Conservation (phyloP, 2,797 vertebrate species). For the Halcyon chelicuti region DNA sequence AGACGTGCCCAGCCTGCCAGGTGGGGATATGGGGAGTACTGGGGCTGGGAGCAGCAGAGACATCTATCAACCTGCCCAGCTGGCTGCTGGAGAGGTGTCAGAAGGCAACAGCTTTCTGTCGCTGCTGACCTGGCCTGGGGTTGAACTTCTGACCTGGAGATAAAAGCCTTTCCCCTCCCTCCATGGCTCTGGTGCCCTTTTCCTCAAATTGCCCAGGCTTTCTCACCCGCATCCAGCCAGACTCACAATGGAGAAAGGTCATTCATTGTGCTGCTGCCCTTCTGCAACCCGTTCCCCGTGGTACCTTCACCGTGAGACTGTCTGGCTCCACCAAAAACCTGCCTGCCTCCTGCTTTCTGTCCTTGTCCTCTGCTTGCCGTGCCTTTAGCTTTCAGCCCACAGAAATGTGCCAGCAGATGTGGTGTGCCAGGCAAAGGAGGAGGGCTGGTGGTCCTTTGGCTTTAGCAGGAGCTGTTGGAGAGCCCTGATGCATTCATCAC, state of each 20-base stretch:
- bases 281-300: neutral
- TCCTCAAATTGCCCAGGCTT: neutral
- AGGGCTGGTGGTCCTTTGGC: neutral
- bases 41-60: neutral
- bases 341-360: neutral
- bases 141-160: conserved; percentile 49
- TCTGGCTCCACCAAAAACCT: neutral
- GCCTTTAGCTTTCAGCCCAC: neutral
- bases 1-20: neutral
- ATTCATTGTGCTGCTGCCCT: neutral
- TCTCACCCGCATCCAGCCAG: neutral
- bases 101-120: conserved; percentile 30
- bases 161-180: conserved; percentile 15
- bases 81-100: conserved; percentile 30
- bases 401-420: rapidly evolving
- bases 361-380: neutral
- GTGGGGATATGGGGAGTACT: neutral
- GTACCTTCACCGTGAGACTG: neutral
- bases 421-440: neutral
- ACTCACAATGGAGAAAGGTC: neutral
- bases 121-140: neutral
- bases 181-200: neutral
- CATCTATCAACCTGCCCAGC: conserved; percentile 39
- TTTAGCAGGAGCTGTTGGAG: neutral
- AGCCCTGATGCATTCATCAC: rapidly evolving